These are phyloP conservation scores for Chrysotoxum bicinctum DNA, from an alignment of 2,888 invertebrate species.

Conservation along the genomic window DNA sequence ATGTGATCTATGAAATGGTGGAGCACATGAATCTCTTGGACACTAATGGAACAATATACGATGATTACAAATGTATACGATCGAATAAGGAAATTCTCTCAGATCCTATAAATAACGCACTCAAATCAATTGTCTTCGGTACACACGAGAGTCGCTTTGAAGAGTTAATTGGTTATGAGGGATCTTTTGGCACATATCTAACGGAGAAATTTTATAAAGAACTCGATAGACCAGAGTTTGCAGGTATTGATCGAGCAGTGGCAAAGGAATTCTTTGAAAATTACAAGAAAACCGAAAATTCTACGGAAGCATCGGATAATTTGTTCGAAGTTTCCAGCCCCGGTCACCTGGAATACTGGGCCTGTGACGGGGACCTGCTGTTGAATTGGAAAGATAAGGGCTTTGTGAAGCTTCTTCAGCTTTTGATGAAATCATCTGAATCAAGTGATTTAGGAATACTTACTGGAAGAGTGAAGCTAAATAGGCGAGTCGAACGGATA, in stretches of 20 bases:
- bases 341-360: slow-evolving; percentile 85
- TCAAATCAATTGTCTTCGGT: slow-evolving; percentile 79
- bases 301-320: slow-evolving; percentile 84
- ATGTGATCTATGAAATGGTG: slow-evolving; percentile 84
- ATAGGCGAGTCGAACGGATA: slow-evolving; percentile 76
- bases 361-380: slow-evolving; percentile 87
- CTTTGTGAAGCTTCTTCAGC: slow-evolving; percentile 86
- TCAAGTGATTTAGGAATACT: slow-evolving; percentile 76
- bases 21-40: slow-evolving; percentile 76
- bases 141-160: slow-evolving; percentile 78
- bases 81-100: slow-evolving; percentile 80
- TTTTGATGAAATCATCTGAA: slow-evolving; percentile 83
- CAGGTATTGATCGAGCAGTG: slow-evolving; percentile 79
- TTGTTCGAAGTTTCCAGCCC: slow-evolving; percentile 87
- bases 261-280: slow-evolving; percentile 84
- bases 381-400: slow-evolving; percentile 90
- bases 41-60: slow-evolving; percentile 76
- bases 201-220: slow-evolving; percentile 76
- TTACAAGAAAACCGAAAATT: slow-evolving; percentile 82
- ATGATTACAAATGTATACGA: slow-evolving; percentile 77
- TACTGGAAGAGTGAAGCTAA: slow-evolving; percentile 77
- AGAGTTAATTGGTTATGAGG: slow-evolving; percentile 77
- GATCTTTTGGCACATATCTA: slow-evolving; percentile 79
- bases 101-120: slow-evolving; percentile 76
- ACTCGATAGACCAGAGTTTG: slow-evolving; percentile 74